Conservation (phyloP, 2,113 vertebrate genomes). For the Mirza zaza region DNA sequence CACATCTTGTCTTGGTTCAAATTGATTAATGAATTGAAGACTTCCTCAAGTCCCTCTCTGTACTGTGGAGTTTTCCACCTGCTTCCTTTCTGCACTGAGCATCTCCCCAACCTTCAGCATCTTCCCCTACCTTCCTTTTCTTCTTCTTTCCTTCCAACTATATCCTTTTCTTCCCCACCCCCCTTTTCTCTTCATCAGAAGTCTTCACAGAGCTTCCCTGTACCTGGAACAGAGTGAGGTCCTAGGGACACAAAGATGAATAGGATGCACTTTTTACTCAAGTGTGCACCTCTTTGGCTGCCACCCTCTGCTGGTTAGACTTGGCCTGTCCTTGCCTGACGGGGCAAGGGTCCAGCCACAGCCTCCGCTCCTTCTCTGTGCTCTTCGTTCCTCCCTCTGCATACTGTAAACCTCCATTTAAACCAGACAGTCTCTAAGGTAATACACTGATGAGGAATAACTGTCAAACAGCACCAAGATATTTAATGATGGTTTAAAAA, state of each 20-base stretch:
- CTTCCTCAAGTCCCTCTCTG: neutral
- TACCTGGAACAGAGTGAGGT: neutral
- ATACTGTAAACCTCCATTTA: neutral
- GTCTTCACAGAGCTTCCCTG: neutral
- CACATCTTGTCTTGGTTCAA: neutral
- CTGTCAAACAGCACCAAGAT: slow-evolving; percentile 64
- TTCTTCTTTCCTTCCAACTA: neutral
- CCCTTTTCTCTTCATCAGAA: neutral
- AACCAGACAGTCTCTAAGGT: slow-evolving; percentile 45
- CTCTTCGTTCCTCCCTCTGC: neutral
- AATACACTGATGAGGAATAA: slow-evolving; percentile 57
- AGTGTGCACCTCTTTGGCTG: neutral
- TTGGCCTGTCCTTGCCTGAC: neutral
- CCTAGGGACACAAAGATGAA: neutral
- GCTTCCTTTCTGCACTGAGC: neutral
- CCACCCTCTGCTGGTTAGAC: no score
- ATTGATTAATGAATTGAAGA: neutral
- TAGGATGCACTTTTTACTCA: neutral
- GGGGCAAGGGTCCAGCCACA: fast-evolving
- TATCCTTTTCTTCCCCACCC: neutral
- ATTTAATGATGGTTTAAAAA: slow-evolving; percentile 72
- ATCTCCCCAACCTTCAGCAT: neutral
- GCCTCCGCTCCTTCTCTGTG: fast-evolving
- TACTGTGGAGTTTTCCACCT: neutral
- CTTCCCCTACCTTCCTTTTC: fast-evolving